phyloP scores from a whole-genome alignment of 1,140 invertebrate species.

The Drosophila funebris region DNA sequence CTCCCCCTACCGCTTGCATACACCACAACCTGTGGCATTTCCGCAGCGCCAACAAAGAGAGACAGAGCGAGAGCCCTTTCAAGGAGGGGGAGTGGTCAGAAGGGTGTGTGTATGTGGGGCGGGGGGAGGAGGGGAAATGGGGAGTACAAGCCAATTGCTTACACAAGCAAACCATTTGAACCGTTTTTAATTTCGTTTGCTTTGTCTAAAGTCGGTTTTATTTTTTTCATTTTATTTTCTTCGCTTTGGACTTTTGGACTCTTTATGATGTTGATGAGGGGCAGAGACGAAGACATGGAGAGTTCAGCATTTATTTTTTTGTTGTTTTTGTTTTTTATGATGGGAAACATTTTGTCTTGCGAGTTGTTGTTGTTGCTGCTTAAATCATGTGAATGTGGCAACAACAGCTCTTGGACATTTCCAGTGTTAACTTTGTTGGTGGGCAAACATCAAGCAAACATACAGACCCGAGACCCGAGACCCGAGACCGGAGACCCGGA shows the following conservation, averaged over 20 bases:
- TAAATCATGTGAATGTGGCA: conserved; percentile 78
- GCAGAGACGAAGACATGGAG: conserved; percentile 7
- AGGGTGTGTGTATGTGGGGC: background rate
- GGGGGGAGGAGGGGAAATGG: background rate
- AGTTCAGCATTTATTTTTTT: conserved; percentile 35
- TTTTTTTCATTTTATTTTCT: conserved; percentile 39
- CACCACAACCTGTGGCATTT: conserved; percentile 25
- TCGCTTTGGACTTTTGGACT: conserved; percentile 51
- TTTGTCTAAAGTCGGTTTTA: conserved; percentile 55
- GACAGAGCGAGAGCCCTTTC: background rate
- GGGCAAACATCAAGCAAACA: conserved; percentile 67
- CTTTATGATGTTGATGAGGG: conserved; percentile 29
- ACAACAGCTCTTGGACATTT: conserved; percentile 69
- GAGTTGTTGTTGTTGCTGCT: conserved; percentile 55
- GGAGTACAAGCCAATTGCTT: conserved; percentile 57
- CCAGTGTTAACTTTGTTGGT: conserved; percentile 73
- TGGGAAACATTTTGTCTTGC: conserved; percentile 72
- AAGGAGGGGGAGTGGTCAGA: background rate
- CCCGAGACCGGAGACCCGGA: conserved; percentile 8
- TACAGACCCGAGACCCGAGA: conserved; percentile 8
- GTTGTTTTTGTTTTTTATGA: conserved; percentile 64
- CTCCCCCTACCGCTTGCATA: background rate
- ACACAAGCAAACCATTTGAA: conserved; percentile 69
- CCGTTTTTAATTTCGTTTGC: conserved; percentile 79
- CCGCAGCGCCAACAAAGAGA: conserved; percentile 2